Evolutionary conservation across 2,888 invertebrate genomes (phyloP).

Genomic region (Malacosoma neustria): DNA sequence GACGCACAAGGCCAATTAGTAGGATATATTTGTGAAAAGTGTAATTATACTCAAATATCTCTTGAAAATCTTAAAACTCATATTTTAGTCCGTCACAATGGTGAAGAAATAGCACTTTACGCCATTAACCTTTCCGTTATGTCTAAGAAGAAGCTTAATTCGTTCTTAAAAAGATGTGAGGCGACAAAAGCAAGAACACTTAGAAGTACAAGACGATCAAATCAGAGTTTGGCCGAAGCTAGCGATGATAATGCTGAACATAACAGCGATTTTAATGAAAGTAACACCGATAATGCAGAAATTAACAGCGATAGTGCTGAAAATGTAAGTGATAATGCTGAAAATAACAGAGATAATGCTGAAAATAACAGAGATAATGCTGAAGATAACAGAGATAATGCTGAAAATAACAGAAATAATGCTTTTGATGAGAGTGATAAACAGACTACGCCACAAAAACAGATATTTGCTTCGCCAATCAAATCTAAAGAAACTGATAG

Average conservation of each 20-base stretch:
- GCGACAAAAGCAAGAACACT: slow-evolving; percentile 18
- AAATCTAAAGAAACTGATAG: slow-evolving; percentile 6
- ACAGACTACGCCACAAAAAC: not conserved
- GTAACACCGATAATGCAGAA: too few relatives aligned
- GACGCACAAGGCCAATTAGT: slow-evolving; percentile 48
- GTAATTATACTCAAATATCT: slow-evolving; percentile 82
- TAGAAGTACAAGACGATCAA: slow-evolving; percentile 31
- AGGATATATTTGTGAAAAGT: slow-evolving; percentile 81
- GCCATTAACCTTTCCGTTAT: slow-evolving; percentile 50
- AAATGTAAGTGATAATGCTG: slow-evolving; percentile 6
- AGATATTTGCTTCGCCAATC: not conserved
- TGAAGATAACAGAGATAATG: slow-evolving; percentile 27
- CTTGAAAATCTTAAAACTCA: slow-evolving; percentile 77
- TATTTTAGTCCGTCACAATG: slow-evolving; percentile 69
- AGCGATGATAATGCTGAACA: too few relatives aligned
- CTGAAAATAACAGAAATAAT: too few relatives aligned
- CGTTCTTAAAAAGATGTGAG: slow-evolving; percentile 19
- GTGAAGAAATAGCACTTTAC: slow-evolving; percentile 58
- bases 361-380: slow-evolving; percentile 12
- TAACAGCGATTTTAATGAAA: not conserved
- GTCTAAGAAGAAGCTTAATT: slow-evolving; percentile 31
- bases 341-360: slow-evolving; percentile 8
- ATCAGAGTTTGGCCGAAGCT: slow-evolving; percentile 23
- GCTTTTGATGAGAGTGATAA: slow-evolving; percentile 6
- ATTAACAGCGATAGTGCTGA: slow-evolving; percentile 11